A percentile compares a stretch with the other conserved stretches of the same genome.
Conservation (phyloP, 2,797 vertebrate genomes). For the Paguma larvata region DNA sequence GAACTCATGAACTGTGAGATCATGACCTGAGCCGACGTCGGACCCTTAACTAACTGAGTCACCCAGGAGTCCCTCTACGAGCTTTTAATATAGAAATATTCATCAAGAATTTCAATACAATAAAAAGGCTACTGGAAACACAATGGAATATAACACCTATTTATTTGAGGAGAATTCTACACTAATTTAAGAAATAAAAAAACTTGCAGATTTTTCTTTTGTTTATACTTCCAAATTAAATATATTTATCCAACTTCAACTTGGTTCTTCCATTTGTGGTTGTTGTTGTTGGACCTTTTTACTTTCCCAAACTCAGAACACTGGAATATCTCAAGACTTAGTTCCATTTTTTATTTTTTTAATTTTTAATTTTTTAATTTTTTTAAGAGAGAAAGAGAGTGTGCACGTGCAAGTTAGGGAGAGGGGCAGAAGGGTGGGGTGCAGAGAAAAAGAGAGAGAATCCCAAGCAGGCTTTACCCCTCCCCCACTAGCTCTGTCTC, state of each 20-base stretch:
- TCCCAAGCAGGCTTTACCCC: too few species aligned
- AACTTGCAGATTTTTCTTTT: not conserved
- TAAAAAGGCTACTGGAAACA: not conserved
- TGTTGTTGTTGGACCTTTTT: not conserved
- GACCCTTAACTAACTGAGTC: too few species aligned
- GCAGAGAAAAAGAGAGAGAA: too few species aligned
- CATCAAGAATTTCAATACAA: not conserved
- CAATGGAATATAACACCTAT: not conserved
- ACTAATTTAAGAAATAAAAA: not conserved
- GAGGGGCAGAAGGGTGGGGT: too few species aligned
- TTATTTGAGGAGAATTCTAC: not conserved
- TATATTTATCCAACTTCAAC: not conserved
- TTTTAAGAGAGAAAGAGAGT: too few species aligned
- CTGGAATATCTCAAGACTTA: not conserved
- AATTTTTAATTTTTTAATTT: not conserved
- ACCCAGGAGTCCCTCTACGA: not conserved
- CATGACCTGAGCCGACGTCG: too few species aligned
- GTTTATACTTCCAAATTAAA: not conserved
- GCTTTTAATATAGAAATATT: not conserved
- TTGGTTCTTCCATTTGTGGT: not conserved
- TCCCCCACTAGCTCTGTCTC: too few species aligned
- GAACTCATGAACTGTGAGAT: too few species aligned
- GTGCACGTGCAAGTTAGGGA: too few species aligned
- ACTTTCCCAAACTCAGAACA: not conserved
- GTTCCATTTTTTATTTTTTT: not conserved